These are phyloP conservation scores for Tragulus kanchil DNA, from an alignment of 2,113 vertebrate genomes.

Conservation along the genomic window DNA sequence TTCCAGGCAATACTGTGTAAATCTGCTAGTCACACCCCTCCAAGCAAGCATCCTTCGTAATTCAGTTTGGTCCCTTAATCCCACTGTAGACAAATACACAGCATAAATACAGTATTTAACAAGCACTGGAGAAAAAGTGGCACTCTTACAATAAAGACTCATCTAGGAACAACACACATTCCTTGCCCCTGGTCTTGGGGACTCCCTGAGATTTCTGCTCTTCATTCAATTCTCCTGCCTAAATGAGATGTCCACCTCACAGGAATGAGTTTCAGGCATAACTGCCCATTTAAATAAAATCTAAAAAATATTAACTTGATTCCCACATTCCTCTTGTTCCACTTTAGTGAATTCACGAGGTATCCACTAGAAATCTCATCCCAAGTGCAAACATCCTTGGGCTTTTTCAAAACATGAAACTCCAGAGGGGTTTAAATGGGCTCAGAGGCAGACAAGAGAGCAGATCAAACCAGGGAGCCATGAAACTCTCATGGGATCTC, in stretches of 20 bases:
- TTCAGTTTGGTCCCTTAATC: slow-evolving; percentile 79
- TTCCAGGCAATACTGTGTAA: slow-evolving; percentile 70
- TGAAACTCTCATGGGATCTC: background rate
- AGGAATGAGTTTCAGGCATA: slow-evolving; percentile 19
- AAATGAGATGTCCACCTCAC: slow-evolving; percentile 57
- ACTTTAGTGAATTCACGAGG: slow-evolving; percentile 54
- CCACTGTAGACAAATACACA: slow-evolving; percentile 78
- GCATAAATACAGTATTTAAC: slow-evolving; percentile 83
- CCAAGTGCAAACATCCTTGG: slow-evolving; percentile 48
- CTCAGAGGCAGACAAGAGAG: background rate
- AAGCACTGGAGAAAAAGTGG: slow-evolving; percentile 66
- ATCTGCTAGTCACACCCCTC: slow-evolving; percentile 84
- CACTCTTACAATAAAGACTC: slow-evolving; percentile 76
- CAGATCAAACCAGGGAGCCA: background rate
- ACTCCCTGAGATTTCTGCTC: slow-evolving; percentile 56
- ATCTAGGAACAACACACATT: slow-evolving; percentile 73
- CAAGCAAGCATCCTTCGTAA: slow-evolving; percentile 81
- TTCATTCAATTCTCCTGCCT: slow-evolving; percentile 57
- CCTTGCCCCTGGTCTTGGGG: background rate
- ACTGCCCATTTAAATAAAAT: slow-evolving; percentile 18
- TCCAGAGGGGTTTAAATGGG: background rate
- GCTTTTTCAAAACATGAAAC: background rate
- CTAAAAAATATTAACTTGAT: slow-evolving; percentile 55
- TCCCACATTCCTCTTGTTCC: slow-evolving; percentile 24
- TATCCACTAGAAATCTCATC: slow-evolving; percentile 54